Base-by-base conservation (phyloP, 2,797 vertebrate species). In the Pristis pectinata region DNA sequence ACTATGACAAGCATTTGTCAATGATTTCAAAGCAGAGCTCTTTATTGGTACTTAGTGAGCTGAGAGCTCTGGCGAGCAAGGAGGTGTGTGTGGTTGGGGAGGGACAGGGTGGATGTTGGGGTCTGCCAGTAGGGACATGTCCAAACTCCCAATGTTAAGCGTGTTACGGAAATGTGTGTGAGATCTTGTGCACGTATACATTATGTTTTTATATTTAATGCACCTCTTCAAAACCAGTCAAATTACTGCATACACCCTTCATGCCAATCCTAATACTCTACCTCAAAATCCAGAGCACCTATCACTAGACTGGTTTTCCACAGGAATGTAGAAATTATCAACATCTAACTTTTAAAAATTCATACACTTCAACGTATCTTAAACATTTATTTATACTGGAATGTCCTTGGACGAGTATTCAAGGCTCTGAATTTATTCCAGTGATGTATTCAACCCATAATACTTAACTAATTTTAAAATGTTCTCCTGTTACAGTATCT, bases 401-500 rank as follows among this genome's bases (percentile, higher is more conserved):
- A 49, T 94, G 92, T 76, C 92, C 92, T 76, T 94, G 64, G 92
- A 94, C 70, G 34, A 53, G 72, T 44, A 76, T 94, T 91, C 87
- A 41, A 41, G 61, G 87, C 37, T 67, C 27, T 94, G 56, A 44
- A 76, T 94, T 74, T 94, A 94, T 53, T 94, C 70, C 24, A 74
- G 64, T 94, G 72, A n/a, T 56, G 70, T 72, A 94, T 76, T 56
- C 70, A 13, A n/a, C 44, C 67, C 92, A 72, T 53, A 74, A 93
- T 53, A 93, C 92, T 94, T 94, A 76, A 34, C 49, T 76, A 94
- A 94, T 94, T 94, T 94, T 49, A 56, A 74, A 76, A 76, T n/a
- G 30, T 53, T 94, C 44, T 49, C 67, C 27, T 53, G 92, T 94
- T 76, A 94, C 41, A 94, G 76, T 94, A 94, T 37, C 44, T 53